A percentile compares a stretch with the other conserved stretches of the same genome.
Evolutionary conservation across 2,888 invertebrate genomes (phyloP).

Genomic region (Selenia dentaria): DNA sequence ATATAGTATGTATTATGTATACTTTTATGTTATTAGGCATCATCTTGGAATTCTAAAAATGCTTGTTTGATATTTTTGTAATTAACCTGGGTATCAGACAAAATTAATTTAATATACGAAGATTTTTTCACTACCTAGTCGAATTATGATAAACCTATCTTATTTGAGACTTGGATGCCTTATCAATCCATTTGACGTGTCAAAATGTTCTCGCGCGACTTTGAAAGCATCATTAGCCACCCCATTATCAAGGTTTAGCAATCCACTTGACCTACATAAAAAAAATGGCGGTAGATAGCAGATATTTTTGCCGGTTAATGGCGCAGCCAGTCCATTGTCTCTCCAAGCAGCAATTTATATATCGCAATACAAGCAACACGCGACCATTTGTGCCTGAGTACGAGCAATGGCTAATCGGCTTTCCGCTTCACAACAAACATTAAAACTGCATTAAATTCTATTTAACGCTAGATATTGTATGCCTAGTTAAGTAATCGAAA

Average conservation of each 20-base stretch:
- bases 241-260: slow-evolving; percentile 33
- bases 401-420: slow-evolving; percentile 57
- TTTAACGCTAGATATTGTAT: slow-evolving; percentile 64
- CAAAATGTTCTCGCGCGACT: slow-evolving; percentile 9
- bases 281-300: slow-evolving; percentile 48
- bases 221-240: slow-evolving; percentile 17
- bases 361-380: slow-evolving; percentile 57
- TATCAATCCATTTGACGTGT: too few species aligned
- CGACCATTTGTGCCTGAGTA: slow-evolving; percentile 52
- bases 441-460: slow-evolving; percentile 78
- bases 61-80: too few species aligned
- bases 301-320: slow-evolving; percentile 52
- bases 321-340: slow-evolving; percentile 58
- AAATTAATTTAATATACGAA: too few species aligned
- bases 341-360: slow-evolving; percentile 56
- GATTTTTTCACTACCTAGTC: too few species aligned
- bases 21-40: too few species aligned
- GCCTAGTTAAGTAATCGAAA: slow-evolving; percentile 67
- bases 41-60: too few species aligned
- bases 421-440: slow-evolving; percentile 67
- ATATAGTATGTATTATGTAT: too few species aligned
- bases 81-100: too few species aligned
- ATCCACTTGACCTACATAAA: slow-evolving; percentile 55
- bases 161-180: too few species aligned
- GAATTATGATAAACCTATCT: too few species aligned